Base-by-base conservation (phyloP, 2,888 invertebrate genomes). In the Ormyrus thymus region DNA sequence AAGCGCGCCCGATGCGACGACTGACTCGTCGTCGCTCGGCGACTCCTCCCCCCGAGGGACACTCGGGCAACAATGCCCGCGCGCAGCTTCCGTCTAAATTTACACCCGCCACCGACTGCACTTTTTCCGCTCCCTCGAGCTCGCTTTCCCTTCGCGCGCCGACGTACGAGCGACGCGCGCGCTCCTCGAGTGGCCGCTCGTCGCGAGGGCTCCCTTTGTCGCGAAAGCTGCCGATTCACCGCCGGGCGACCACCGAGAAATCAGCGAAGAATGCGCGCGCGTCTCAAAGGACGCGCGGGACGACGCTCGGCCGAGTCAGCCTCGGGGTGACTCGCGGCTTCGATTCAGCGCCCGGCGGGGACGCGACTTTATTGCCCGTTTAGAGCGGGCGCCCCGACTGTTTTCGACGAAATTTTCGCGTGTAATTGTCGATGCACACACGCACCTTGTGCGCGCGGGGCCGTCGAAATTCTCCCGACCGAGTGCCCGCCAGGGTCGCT, bases 171-270 rank as follows among this genome's bases (percentile, higher is more conserved):
- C 10, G 29, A n/a, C 15, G 29, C 7, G 65, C 11, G 9, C 48
- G 50, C 43, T 58, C 15, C 11, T n/a, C 51, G 6, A 1, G 43
- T 15, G 10, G 6, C 10, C 53, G 53, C 7, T 29, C 29, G 29
- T 29, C 29, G 29, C 29, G 29, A n/a, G n/a, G n/a, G 29, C 29
- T 29, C n/a, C n/a, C 29, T 29, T 29, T 29, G 29, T 29, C 29
- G 11, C 13, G 46, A 55, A 56, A 56, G 10, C 15, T n/a, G 70
- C 50, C 70, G 50, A 70, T 46, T 76, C 76, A 69, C 43, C 53
- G 11, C 29, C 3, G 29, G 4, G 29, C 62, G 76, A 70, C 70
- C 76, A 70, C 76, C 64, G 70, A 45, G 53, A 55, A 64, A 7
- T 62, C 62, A 64, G 15, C 15, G 15, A 50, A 5, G 43, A 65